Conservation (phyloP, 2,797 vertebrate genomes). For the Fistularia commersonii region DNA sequence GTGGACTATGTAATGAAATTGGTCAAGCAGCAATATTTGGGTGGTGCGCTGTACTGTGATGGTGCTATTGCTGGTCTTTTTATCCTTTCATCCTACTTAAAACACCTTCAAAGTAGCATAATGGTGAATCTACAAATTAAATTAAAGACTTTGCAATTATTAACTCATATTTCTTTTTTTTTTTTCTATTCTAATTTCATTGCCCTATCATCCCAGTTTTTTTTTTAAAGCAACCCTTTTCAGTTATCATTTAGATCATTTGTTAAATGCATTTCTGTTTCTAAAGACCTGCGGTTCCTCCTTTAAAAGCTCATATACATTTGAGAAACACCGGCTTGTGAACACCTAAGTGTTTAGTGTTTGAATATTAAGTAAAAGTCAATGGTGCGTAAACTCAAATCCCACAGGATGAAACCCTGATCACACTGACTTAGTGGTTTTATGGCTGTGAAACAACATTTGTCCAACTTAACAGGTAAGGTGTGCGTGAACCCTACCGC, state of each 20-base stretch:
- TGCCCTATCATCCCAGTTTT: slow-evolving; percentile 15
- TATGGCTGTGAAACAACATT: too few relatives aligned
- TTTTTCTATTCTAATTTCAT: slow-evolving; percentile 8
- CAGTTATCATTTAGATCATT: slow-evolving; percentile 5
- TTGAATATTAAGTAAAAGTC: too few relatives aligned
- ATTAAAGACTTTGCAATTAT: slow-evolving; percentile 37
- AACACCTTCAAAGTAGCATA: slow-evolving; percentile 10
- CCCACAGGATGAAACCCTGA: too few relatives aligned
- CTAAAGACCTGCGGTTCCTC: too few relatives aligned
- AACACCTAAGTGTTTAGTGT: too few relatives aligned
- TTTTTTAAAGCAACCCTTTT: background rate
- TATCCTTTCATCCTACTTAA: slow-evolving; percentile 37
- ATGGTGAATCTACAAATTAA: slow-evolving; percentile 1
- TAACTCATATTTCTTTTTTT: slow-evolving; percentile 2
- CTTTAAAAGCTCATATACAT: too few relatives aligned
- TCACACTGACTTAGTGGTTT: too few relatives aligned
- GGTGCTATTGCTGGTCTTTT: too few relatives aligned
- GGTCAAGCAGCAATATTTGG: slow-evolving; percentile 34
- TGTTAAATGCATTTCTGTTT: background rate
- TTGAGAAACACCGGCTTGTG: too few relatives aligned
- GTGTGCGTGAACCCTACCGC: slow-evolving; percentile 10
- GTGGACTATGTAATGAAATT: slow-evolving; percentile 42
- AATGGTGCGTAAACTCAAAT: too few relatives aligned
- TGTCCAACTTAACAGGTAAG: slow-evolving; percentile 6
- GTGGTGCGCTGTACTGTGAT: slow-evolving; percentile 10